Base-by-base conservation (phyloP, 2,797 vertebrate species). In the Psittacula derbiana region DNA sequence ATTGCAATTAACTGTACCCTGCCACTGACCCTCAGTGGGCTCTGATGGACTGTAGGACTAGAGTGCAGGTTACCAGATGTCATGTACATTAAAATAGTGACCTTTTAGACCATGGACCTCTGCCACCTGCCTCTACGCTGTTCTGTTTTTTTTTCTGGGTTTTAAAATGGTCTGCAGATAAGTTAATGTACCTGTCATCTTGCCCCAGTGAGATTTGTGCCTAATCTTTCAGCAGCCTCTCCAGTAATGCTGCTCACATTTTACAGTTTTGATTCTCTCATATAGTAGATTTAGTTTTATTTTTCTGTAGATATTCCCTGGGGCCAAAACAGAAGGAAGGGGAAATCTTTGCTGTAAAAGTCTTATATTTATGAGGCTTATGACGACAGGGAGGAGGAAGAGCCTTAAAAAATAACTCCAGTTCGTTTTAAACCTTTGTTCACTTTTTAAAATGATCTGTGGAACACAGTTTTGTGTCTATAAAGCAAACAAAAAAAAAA, bases 351-450 rank as follows among this genome's bases (percentile, higher is more conserved):
- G 49, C 46, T 91, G 31, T 73, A 74, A 43, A 72, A 90, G 25
- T 90, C 66, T 92, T 90, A 19, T 86, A 89, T 97, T 97, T 95
- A 95, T 91, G 61, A 97, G 76, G 80, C 60, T 95, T 86, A 57
- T 61, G 83, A 58, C 94, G 81, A 94, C 82, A 95, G 57, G n/a
- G 41, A 87, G 7, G 31, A 43, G 60, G 44, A 85, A 81, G 44
- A 70, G 62, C 25, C 52, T 86, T 74, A 69, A 90, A 90, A 90
- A 91, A 95, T 30, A 87, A n/a, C 33, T 74, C 31, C 24, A 41
- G 58, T 71, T 81, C 43, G 53, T 96, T 95, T 95, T 31, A 93
- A 94, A 91, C 40, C 53, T 92, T 62, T 43, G 71, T 79, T 96
- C 80, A 78, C 55, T 40, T 94, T 95, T 96, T 90, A 30, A 96